Evolutionary conservation across 2,113 vertebrate species (phyloP), one percentile per base, ranked within the genome.

Genomic region (Entomyzon cyanotis): DNA sequence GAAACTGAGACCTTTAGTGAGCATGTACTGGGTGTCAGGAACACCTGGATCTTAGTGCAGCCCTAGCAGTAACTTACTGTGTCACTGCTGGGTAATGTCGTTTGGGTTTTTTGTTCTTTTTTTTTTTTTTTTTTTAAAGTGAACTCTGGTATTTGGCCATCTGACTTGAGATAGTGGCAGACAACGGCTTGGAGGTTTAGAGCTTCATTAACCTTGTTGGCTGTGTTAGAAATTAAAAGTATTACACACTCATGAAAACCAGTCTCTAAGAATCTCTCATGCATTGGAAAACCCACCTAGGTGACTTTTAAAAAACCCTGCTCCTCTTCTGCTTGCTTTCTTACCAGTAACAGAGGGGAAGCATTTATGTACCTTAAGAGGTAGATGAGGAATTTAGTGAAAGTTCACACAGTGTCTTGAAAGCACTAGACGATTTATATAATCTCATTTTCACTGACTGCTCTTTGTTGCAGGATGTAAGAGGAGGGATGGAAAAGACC

Each of bases 41-140:
- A 18, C 73, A 94, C 83, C 92, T 89, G 90, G 79, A 86, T 93
- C 82, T 46, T 84, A 81, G 76, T 62, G 49, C 49, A 71, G 52
- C 70, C 37, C 24, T 30, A 58, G 60, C 44, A 90, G n/a, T 75
- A 65, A 74, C 68, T 92, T 73, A 67, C 14, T n/a, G 24, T 77
- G 35, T 69, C 35, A 74, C 79, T 65, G 53, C 39, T 49, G 23
- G 60, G 31, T 67, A 41, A 24, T n/a, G 49, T 15, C 71, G 35
- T 49, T 56, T 49, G 25, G 17, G 0, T 17, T 22, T 41, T 60
- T 31, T 46, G 39, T 39, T 14, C 63, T 71, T 73, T 77, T 91
- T 87, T 74, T 63, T 44, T 39, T 14, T 58, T 71, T 73, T 77
- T 91, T 87, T 74, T 63, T 44, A 2, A 53, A 92, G 49, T 11